Evolutionary conservation across 2,888 invertebrate species (phyloP).

Genomic region (Melangyna quadrimaculata): DNA sequence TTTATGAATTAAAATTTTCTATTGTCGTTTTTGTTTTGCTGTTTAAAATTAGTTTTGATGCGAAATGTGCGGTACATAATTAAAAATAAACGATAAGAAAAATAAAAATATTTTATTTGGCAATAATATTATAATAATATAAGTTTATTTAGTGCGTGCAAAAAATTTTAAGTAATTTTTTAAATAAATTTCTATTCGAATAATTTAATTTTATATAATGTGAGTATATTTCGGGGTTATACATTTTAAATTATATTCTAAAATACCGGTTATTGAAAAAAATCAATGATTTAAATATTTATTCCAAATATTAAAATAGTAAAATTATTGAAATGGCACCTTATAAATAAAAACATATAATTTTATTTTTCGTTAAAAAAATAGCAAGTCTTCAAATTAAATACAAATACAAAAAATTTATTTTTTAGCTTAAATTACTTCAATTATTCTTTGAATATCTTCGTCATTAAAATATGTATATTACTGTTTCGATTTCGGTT

Average conservation of each 20-base stretch:
- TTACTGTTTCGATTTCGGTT: no score
- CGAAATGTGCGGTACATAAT: neutral
- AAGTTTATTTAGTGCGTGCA: neutral
- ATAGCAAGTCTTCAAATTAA: no score
- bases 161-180: no score
- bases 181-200: neutral
- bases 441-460: no score
- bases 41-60: neutral
- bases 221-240: neutral
- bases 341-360: no score
- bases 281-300: no score
- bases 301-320: no score
- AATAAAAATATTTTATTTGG: neutral
- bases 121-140: neutral
- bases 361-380: no score
- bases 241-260: neutral
- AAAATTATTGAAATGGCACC: no score
- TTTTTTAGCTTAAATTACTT: no score
- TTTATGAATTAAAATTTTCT: conserved; percentile 9
- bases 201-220: neutral
- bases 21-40: neutral
- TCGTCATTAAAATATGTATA: no score
- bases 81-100: neutral
- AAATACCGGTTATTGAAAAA: neutral
- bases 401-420: no score